phyloP scores from a whole-genome alignment of 2,113 vertebrate genomes.

The Cricetomys ansorgei region DNA sequence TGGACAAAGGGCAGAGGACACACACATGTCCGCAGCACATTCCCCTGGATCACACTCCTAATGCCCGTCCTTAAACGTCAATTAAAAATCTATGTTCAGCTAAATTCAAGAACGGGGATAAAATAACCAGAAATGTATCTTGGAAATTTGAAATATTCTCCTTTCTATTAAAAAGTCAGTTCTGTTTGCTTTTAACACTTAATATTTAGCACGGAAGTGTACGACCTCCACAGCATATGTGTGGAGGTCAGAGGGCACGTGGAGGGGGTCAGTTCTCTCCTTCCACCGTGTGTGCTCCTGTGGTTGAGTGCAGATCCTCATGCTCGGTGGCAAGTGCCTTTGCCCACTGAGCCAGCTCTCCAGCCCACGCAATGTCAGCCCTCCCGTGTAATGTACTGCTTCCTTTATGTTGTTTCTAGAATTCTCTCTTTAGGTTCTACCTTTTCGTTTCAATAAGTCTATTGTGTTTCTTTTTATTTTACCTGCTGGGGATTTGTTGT shows the following conservation, averaged over 20 bases:
- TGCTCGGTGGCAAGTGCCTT: too few relatives aligned
- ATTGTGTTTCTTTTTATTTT: background rate
- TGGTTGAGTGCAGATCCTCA: too few relatives aligned
- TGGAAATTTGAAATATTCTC: background rate
- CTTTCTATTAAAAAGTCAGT: background rate
- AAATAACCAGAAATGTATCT: conserved; percentile 27
- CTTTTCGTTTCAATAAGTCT: background rate
- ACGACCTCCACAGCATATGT: too few relatives aligned
- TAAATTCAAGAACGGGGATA: background rate
- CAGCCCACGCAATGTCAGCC: background rate
- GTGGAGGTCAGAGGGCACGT: too few relatives aligned
- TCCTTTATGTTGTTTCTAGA: background rate
- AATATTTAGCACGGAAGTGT: too few relatives aligned
- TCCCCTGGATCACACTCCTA: background rate
- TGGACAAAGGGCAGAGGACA: too few relatives aligned
- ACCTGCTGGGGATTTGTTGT: background rate
- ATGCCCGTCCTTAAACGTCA: conserved; percentile 17
- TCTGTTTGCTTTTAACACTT: too few relatives aligned
- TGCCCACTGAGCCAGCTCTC: too few relatives aligned
- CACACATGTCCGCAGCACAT: too few relatives aligned
- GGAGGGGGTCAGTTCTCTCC: too few relatives aligned
- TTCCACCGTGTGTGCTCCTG: too few relatives aligned
- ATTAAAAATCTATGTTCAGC: conserved; percentile 33
- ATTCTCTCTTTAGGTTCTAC: conserved; percentile 14
- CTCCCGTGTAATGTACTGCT: background rate